A percentile compares a stretch with the other conserved stretches of the same genome.
These are phyloP conservation scores for Lamellibrachia satsuma DNA, from an alignment of 2,888 invertebrate species.

Conservation along the genomic window DNA sequence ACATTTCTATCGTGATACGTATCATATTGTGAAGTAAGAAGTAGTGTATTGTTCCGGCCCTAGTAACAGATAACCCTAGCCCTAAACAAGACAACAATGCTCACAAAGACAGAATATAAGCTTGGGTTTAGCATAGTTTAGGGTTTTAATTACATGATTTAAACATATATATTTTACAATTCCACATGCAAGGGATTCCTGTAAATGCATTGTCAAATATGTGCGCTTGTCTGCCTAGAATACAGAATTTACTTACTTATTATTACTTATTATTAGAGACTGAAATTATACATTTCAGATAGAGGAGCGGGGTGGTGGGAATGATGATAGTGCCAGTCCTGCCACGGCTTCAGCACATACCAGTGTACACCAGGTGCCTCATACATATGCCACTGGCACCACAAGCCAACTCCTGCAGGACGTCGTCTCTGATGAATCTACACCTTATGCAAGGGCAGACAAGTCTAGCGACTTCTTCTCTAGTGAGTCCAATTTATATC, in stretches of 20 bases:
- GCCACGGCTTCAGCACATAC: neutral
- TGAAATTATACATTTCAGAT: slow-evolving; percentile 21
- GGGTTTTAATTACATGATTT: too few species aligned
- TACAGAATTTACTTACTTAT: too few species aligned
- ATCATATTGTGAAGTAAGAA: too few species aligned
- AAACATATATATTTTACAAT: too few species aligned
- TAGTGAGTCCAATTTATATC: neutral
- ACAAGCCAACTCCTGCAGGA: slow-evolving; percentile 28
- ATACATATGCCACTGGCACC: slow-evolving; percentile 22
- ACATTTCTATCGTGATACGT: too few species aligned
- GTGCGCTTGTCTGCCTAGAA: neutral
- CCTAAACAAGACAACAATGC: too few species aligned
- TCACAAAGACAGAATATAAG: too few species aligned
- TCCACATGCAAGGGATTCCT: neutral
- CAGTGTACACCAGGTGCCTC: neutral
- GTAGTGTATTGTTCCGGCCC: too few species aligned
- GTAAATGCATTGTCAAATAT: neutral
- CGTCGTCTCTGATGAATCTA: slow-evolving; percentile 35
- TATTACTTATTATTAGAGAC: too few species aligned
- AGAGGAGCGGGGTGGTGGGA: slow-evolving; percentile 13
- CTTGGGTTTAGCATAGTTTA: too few species aligned
- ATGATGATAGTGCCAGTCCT: neutral
- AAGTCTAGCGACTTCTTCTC: neutral
- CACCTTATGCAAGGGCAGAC: slow-evolving; percentile 33
- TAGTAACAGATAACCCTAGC: too few species aligned